Conservation (phyloP, 2,113 vertebrate genomes). For the Aspidoscelis tigris region DNA sequence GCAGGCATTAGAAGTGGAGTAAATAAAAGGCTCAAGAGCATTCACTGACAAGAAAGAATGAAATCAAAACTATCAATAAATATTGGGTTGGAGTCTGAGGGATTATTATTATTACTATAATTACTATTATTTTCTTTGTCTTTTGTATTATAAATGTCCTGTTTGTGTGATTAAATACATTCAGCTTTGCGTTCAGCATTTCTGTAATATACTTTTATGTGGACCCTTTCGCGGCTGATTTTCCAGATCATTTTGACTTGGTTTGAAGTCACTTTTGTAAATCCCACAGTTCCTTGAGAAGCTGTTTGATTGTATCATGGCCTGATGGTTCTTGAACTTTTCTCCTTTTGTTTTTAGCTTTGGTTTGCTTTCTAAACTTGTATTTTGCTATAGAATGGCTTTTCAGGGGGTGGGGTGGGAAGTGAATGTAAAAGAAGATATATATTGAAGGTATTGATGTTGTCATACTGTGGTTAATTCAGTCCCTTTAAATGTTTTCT, state of each 20-base stretch:
- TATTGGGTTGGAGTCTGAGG: slow-evolving; percentile 38
- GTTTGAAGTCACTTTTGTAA: slow-evolving; percentile 69
- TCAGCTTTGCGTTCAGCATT: slow-evolving; percentile 53
- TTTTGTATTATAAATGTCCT: slow-evolving; percentile 49
- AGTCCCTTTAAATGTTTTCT: slow-evolving; percentile 84
- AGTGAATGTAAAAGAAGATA: slow-evolving; percentile 90
- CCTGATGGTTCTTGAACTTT: slow-evolving; percentile 70
- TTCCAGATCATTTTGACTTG: slow-evolving; percentile 61
- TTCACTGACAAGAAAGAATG: slow-evolving; percentile 48
- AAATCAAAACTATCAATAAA: slow-evolving; percentile 43
- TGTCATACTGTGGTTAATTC: slow-evolving; percentile 89
- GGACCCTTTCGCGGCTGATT: slow-evolving; percentile 70
- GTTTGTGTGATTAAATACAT: slow-evolving; percentile 55
- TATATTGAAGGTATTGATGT: slow-evolving; percentile 82
- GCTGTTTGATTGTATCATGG: slow-evolving; percentile 74
- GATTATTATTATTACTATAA: slow-evolving; percentile 45
- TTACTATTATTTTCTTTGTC: slow-evolving; percentile 56
- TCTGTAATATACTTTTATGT: slow-evolving; percentile 77
- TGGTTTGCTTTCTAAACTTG: slow-evolving; percentile 69
- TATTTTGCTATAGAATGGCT: slow-evolving; percentile 75
- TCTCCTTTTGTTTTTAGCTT: slow-evolving; percentile 64
- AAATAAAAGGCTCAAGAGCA: slow-evolving; percentile 47
- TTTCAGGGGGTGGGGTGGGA: slow-evolving; percentile 67
- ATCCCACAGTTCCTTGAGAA: slow-evolving; percentile 57
- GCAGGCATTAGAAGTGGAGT: slow-evolving; percentile 7